Base-by-base conservation (phyloP, 2,797 vertebrate genomes). In the Mycteria americana region DNA sequence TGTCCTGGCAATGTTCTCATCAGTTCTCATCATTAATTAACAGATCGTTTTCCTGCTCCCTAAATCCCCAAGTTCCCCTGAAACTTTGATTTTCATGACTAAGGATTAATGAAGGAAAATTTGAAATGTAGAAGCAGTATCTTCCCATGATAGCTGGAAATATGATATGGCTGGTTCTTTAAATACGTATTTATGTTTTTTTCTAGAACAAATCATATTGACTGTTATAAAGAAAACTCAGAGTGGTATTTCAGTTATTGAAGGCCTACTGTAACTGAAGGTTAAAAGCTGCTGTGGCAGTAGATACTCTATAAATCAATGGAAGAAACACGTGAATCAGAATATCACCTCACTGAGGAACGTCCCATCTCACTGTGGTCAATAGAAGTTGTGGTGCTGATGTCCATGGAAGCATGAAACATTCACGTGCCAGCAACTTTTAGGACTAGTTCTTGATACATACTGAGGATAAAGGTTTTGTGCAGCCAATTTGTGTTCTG, bases 231-330 rank as follows among this genome's bases (percentile, higher is more conserved):
- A 93, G 82, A 95, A 95, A 96, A 95, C 41, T 67, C 64, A 31
- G 54, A 84, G 25, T 50, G 77, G 46, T 79, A 89, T 92, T 96
- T 96, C 85, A 83, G 39, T 74, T 95, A 85, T 94, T 90, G 48
- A 91, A 97, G 85, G 96, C 88, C 89, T 95, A 59, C 39, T 91
- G 79, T 82, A 87, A 78, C 72, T 87, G 90, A 95, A 96, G 88
- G 95, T 96, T 89, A 93, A 88, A 91, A 93, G 91, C 86, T 85
- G 77, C 48, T 91, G 89, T 95, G 83, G 90, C 87, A 95, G 90
- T 85, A 91, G 69, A 86, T 90, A 88, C 17, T 94, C 90, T 65
- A 93, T 90, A 95, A 93, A 96, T 96, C 96, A 91, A 94, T 96
- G 65, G 56, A 81, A 96, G 37, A 95, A 93, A 92, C 57, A 88